A percentile compares a stretch with the other conserved stretches of the same genome.
phyloP scores from a whole-genome alignment of 23 tunicate genomes.

The Ascidia mentula region DNA sequence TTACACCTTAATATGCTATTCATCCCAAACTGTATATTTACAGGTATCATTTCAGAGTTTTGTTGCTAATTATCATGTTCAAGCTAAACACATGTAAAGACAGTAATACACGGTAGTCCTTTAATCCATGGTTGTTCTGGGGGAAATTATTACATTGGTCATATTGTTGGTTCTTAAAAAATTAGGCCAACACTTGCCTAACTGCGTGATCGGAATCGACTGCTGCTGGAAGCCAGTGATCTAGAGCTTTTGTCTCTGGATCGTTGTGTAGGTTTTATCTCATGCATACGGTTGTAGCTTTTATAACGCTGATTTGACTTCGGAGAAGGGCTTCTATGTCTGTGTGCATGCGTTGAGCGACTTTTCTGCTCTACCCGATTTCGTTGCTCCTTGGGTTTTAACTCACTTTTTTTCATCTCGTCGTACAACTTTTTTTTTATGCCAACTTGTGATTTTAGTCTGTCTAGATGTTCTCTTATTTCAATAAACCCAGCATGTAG shows the following conservation, averaged over 20 bases:
- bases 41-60: too few species aligned
- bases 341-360: not conserved
- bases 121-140: too few species aligned
- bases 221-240: not conserved
- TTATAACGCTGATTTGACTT: not conserved
- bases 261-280: not conserved
- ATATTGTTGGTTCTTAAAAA: too few species aligned
- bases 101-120: too few species aligned
- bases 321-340: not conserved
- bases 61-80: too few species aligned
- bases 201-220: too few species aligned
- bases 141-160: too few species aligned
- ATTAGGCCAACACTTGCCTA: too few species aligned
- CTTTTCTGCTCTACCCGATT: not conserved
- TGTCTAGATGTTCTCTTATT: constrained; percentile 52
- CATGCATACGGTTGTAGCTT: not conserved
- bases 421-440: constrained; percentile 33
- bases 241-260: not conserved
- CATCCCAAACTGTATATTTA: too few species aligned
- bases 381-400: not conserved
- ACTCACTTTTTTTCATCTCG: not conserved
- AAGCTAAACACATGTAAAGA: too few species aligned
- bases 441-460: constrained; percentile 36
- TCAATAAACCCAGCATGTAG: constrained; percentile 93
- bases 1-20: too few species aligned